These are phyloP conservation scores for Torymus texanus DNA, from an alignment of 2,888 invertebrate genomes.

Conservation along the genomic window DNA sequence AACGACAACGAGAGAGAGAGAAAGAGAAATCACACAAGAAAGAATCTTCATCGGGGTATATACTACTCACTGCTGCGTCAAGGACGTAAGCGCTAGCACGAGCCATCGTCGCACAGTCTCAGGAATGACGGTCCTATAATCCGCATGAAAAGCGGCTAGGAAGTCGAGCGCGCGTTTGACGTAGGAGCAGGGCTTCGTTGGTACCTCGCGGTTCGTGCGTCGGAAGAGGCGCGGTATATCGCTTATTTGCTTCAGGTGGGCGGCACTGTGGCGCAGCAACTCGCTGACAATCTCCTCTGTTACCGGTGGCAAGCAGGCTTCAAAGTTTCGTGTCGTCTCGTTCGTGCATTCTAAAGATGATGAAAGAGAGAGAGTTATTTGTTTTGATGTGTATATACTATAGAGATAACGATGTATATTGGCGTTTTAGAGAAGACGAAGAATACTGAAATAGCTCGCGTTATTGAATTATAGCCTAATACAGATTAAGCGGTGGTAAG, in stretches of 20 bases:
- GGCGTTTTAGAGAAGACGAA: neutral
- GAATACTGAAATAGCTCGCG: slow-evolving; percentile 8
- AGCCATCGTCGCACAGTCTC: slow-evolving; percentile 74
- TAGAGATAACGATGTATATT: no score
- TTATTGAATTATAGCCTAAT: neutral
- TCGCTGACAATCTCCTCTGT: slow-evolving; percentile 73
- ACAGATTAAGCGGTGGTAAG: neutral
- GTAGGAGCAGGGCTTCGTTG: slow-evolving; percentile 88
- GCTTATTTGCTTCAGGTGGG: slow-evolving; percentile 87
- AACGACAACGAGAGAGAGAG: no score
- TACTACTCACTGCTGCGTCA: slow-evolving; percentile 76
- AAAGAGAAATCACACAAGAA: no score
- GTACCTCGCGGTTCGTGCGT: slow-evolving; percentile 92
- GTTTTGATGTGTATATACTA: no score
- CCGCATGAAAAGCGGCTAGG: slow-evolving; percentile 78
- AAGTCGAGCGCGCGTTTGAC: slow-evolving; percentile 82
- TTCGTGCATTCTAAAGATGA: slow-evolving; percentile 60
- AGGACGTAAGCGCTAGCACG: slow-evolving; percentile 73
- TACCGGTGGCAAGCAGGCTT: slow-evolving; percentile 66
- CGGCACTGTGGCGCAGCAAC: slow-evolving; percentile 76
- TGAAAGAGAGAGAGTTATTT: neutral
- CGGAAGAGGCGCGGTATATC: slow-evolving; percentile 95
- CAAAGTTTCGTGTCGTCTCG: slow-evolving; percentile 61
- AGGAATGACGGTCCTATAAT: slow-evolving; percentile 74
- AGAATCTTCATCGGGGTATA: neutral